These are phyloP conservation scores for Telenomus remus DNA, from an alignment of 1,140 invertebrate species.

Conservation along the genomic window DNA sequence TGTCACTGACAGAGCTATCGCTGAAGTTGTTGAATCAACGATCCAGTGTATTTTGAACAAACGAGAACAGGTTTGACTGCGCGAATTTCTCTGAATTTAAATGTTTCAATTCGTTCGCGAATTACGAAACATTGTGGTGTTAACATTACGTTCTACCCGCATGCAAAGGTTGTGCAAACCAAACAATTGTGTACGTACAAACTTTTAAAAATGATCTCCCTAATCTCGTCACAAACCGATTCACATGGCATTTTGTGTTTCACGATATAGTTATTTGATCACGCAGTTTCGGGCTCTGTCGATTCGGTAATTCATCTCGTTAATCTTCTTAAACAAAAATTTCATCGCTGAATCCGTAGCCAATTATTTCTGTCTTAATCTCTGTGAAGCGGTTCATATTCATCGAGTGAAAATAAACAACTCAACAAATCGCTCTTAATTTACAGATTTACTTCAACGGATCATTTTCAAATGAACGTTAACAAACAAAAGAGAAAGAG, in stretches of 20 bases:
- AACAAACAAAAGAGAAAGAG: background rate
- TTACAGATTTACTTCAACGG: background rate
- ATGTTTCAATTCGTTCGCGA: slow-evolving; percentile 36
- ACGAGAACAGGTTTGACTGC: slow-evolving; percentile 29
- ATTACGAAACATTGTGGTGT: slow-evolving; percentile 18
- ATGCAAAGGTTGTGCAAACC: slow-evolving; percentile 13
- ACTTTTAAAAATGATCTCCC: slow-evolving; percentile 25
- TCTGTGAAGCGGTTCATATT: background rate
- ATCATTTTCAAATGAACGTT: slow-evolving; percentile 9
- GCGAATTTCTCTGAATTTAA: slow-evolving; percentile 26
- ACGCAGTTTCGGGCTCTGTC: no score
- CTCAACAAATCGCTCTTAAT: no score
- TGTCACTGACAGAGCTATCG: slow-evolving; percentile 28
- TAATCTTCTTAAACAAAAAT: no score
- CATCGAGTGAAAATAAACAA: background rate
- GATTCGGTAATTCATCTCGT: no score
- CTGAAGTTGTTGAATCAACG: slow-evolving; percentile 40
- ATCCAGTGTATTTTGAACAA: slow-evolving; percentile 22
- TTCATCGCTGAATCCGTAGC: no score
- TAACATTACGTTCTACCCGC: slow-evolving; percentile 10
- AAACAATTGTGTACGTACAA: slow-evolving; percentile 1
- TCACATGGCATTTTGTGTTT: background rate
- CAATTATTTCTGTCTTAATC: no score
- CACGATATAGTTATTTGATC: no score
- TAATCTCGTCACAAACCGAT: slow-evolving; percentile 8